These are phyloP conservation scores for Syngnathus typhle DNA, from an alignment of 2,113 vertebrate species.

Conservation along the genomic window DNA sequence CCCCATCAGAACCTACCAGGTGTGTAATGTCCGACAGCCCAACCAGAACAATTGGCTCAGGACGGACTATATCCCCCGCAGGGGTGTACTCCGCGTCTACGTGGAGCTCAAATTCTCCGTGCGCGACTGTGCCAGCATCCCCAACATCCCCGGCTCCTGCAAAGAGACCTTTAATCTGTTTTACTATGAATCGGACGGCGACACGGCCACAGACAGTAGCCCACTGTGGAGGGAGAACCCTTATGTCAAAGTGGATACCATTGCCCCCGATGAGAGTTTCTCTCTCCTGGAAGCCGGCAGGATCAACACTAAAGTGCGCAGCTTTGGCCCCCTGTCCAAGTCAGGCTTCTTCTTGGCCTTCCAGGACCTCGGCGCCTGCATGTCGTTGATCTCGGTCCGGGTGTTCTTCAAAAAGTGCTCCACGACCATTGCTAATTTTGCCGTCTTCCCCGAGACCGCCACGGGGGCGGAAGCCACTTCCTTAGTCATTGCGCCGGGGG, in stretches of 20 bases:
- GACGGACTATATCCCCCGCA: slow-evolving; percentile 86
- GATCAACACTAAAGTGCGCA: slow-evolving; percentile 96
- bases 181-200: slow-evolving; percentile 91
- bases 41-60: slow-evolving; percentile 99
- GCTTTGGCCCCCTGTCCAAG: slow-evolving; percentile 94
- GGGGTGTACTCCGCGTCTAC: slow-evolving; percentile 87
- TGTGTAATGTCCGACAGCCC: slow-evolving; percentile 86
- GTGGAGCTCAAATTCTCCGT: slow-evolving; percentile 98
- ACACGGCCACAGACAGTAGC: slow-evolving; percentile 82
- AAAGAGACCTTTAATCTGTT: slow-evolving; percentile 99
- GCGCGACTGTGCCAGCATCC: slow-evolving; percentile 95
- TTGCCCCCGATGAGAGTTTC: slow-evolving; percentile 95
- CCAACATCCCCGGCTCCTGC: slow-evolving; percentile 96
- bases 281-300: slow-evolving; percentile 86
- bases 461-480: slow-evolving; percentile 94
- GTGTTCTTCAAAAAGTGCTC: slow-evolving; percentile 98
- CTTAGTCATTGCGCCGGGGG: slow-evolving; percentile 89
- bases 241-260: slow-evolving; percentile 97
- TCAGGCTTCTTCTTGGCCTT: slow-evolving; percentile 96
- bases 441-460: slow-evolving; percentile 91
- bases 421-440: slow-evolving; percentile 90
- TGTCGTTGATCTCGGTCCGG: slow-evolving; percentile 94
- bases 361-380: slow-evolving; percentile 95
- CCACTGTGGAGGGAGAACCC: slow-evolving; percentile 98
- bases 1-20: slow-evolving; percentile 98